Evolutionary conservation across 2,113 vertebrate species (phyloP).

Genomic region (Cyanistes caeruleus): DNA sequence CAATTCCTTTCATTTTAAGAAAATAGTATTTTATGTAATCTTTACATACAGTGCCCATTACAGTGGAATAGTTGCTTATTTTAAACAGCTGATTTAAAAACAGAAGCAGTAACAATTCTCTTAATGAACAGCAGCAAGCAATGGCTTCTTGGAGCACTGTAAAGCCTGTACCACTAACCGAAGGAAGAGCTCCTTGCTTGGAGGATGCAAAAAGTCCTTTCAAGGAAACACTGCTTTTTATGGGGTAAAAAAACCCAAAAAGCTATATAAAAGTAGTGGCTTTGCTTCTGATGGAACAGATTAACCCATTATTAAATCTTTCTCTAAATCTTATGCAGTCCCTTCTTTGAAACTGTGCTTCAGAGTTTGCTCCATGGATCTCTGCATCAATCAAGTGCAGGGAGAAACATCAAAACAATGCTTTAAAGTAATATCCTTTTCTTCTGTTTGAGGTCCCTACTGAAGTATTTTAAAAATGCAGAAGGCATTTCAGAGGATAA

Average conservation of each 20-base stretch:
- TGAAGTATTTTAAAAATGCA: conserved; percentile 4
- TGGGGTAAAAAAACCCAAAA: not conserved
- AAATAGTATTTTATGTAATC: not conserved
- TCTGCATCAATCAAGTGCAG: not conserved
- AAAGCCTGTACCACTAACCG: not conserved
- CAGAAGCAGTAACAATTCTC: not conserved
- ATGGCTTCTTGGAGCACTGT: not conserved
- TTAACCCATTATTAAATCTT: not conserved
- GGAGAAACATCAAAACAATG: not conserved
- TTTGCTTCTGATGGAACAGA: not conserved
- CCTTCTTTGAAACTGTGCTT: not conserved
- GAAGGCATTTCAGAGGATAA: not conserved
- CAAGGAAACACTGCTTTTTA: not conserved
- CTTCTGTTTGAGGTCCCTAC: not conserved
- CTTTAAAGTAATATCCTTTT: not conserved
- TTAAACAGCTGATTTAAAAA: not conserved
- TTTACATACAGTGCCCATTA: not conserved
- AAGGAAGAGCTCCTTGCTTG: not conserved
- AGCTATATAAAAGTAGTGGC: not conserved
- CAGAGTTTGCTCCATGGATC: not conserved
- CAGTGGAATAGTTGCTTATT: not conserved
- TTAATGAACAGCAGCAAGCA: not conserved
- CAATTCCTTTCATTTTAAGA: not conserved
- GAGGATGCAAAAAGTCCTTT: not conserved
- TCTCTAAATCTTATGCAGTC: not conserved